A percentile compares a stretch with the other conserved stretches of the same genome.
Conservation (phyloP, 2,797 vertebrate species). For the Schizothorax lantsangensis region DNA sequence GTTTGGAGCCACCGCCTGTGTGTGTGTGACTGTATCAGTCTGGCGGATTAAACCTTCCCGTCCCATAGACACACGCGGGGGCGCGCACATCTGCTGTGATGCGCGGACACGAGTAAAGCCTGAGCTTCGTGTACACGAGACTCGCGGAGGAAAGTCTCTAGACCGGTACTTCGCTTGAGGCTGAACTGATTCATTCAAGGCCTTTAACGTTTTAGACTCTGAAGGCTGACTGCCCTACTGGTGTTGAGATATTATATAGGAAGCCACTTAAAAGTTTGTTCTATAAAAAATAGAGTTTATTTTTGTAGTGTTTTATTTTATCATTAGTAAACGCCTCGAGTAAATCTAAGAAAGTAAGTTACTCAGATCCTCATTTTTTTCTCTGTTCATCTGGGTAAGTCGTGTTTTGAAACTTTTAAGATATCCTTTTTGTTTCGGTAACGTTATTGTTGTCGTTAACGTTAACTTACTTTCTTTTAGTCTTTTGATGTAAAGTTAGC, state of each 20-base stretch:
- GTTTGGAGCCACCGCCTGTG: background rate
- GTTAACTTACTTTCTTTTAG: background rate
- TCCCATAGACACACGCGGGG: background rate
- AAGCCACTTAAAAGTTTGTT: background rate
- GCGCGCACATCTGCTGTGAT: background rate
- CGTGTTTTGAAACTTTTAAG: background rate
- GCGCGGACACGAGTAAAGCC: constrained; percentile 9
- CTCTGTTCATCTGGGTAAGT: constrained; percentile 38
- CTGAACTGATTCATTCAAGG: constrained; percentile 5
- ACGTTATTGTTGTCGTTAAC: background rate
- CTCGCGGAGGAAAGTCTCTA: background rate
- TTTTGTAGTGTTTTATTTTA: background rate
- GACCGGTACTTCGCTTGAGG: constrained; percentile 10
- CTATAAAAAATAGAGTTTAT: background rate
- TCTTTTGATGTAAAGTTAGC: background rate
- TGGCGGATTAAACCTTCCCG: background rate
- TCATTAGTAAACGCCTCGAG: background rate
- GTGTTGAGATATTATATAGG: too few relatives aligned
- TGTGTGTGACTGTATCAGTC: background rate
- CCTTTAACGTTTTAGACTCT: background rate
- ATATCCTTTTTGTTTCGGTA: background rate
- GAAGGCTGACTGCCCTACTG: background rate
- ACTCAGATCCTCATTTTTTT: background rate
- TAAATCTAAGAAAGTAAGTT: background rate
- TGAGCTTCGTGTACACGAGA: background rate